phyloP scores from a whole-genome alignment of 1,140 invertebrate genomes.

The Maniola jurtina region DNA sequence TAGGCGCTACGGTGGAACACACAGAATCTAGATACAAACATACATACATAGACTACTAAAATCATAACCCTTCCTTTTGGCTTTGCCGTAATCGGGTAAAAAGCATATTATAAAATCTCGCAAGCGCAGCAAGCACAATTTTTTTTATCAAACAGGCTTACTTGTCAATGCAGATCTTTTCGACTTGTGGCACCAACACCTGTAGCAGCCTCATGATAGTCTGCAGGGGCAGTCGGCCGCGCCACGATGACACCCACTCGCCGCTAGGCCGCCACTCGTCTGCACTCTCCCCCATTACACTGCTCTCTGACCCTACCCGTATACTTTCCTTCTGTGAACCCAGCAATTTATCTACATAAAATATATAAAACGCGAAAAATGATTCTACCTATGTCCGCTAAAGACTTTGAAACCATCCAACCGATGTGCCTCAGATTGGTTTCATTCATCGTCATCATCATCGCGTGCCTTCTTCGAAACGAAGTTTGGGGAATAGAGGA shows the following conservation, averaged over 20 bases:
- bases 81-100: too few relatives aligned
- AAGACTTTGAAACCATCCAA: too few relatives aligned
- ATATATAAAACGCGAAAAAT: not conserved
- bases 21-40: too few relatives aligned
- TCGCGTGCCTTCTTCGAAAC: too few relatives aligned
- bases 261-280: slow-evolving; percentile 47
- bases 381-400: not conserved
- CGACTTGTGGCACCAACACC: slow-evolving; percentile 99
- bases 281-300: slow-evolving; percentile 4
- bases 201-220: slow-evolving; percentile 99
- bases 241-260: slow-evolving; percentile 97
- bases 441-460: too few relatives aligned
- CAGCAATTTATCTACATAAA: not conserved
- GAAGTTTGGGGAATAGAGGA: too few relatives aligned
- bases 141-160: slow-evolving; percentile 71
- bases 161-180: slow-evolving; percentile 99
- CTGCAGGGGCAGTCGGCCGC: slow-evolving; percentile 97
- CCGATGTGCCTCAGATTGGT: too few relatives aligned
- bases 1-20: too few relatives aligned
- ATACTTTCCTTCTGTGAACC: slow-evolving; percentile 29
- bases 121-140: too few relatives aligned
- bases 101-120: too few relatives aligned
- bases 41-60: too few relatives aligned
- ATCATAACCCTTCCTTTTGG: too few relatives aligned
- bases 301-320: slow-evolving; percentile 1